These are phyloP conservation scores for Pterois miles DNA, from an alignment of 2,797 vertebrate species.

Conservation along the genomic window DNA sequence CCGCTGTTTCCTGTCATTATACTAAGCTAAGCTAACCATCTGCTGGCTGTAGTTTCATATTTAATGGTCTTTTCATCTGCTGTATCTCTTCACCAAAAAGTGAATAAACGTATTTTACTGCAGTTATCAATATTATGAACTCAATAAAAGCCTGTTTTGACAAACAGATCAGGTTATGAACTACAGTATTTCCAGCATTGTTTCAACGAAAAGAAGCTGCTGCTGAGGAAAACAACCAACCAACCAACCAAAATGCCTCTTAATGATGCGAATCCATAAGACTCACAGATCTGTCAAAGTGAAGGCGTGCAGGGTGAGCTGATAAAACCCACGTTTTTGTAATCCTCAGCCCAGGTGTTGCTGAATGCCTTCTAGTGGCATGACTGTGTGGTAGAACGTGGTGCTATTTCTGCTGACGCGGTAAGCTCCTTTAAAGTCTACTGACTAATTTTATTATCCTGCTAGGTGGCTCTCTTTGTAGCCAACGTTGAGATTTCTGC, in stretches of 20 bases:
- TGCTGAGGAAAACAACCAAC: neutral
- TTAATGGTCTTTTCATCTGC: neutral
- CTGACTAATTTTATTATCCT: conserved; percentile 44
- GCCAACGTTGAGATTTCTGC: conserved; percentile 3
- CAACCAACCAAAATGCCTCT: neutral
- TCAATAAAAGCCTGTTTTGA: neutral
- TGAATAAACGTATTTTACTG: neutral
- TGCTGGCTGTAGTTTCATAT: neutral
- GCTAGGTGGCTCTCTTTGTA: conserved; percentile 9
- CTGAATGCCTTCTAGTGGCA: conserved; percentile 36
- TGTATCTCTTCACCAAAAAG: neutral
- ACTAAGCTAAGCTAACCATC: neutral
- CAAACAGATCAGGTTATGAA: neutral
- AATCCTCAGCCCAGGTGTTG: conserved; percentile 74
- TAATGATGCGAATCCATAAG: neutral
- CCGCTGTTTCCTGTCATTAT: neutral
- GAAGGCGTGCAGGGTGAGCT: conserved; percentile 25
- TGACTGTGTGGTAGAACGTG: conserved; percentile 25
- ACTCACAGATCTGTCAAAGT: conserved; percentile 12
- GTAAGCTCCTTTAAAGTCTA: conserved; percentile 72
- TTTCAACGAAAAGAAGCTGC: neutral
- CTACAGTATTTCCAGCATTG: neutral
- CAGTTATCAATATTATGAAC: neutral
- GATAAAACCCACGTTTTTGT: conserved; percentile 64
- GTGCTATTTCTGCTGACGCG: conserved; percentile 58